Percentiles rank a stretch among this genome's conserved stretches.
Conservation (phyloP, 2,888 invertebrate species). For the Eurytoma adleriae region DNA sequence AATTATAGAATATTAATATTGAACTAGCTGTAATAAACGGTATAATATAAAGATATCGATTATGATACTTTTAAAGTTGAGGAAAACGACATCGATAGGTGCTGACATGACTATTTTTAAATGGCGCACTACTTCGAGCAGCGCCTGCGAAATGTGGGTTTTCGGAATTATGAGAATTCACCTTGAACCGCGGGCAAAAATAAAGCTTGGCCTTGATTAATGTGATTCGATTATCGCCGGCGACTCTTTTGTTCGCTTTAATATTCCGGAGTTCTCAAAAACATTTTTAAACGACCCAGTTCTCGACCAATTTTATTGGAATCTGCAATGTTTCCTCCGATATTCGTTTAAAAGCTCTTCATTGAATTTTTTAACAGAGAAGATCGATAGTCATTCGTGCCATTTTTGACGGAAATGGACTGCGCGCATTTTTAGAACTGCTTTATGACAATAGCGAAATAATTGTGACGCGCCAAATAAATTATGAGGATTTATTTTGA, state of each 20-base stretch:
- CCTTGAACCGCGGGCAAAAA: constrained; percentile 41
- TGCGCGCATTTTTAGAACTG: background rate
- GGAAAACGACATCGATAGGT: no score
- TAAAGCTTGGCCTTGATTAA: constrained; percentile 41
- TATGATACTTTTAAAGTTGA: no score
- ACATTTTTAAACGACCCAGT: constrained; percentile 46
- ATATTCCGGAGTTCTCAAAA: constrained; percentile 38
- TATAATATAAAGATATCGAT: no score
- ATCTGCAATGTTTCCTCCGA: constrained; percentile 27
- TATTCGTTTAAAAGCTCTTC: constrained; percentile 30
- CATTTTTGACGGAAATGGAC: constrained; percentile 31
- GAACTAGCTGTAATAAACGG: no score
- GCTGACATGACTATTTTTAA: no score
- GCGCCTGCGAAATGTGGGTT: background rate
- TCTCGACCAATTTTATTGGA: constrained; percentile 12
- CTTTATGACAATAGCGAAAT: background rate
- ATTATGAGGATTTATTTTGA: background rate
- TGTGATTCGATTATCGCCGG: constrained; percentile 30
- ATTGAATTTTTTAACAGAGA: constrained; percentile 33
- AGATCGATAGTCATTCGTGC: constrained; percentile 16
- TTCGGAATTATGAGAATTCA: constrained; percentile 7
- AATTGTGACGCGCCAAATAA: constrained; percentile 4
- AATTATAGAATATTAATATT: no score
- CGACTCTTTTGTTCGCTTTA: constrained; percentile 17
- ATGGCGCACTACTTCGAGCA: no score